These are phyloP conservation scores for Dusona sp. DNA, from an alignment of 2,888 invertebrate genomes.

Conservation along the genomic window DNA sequence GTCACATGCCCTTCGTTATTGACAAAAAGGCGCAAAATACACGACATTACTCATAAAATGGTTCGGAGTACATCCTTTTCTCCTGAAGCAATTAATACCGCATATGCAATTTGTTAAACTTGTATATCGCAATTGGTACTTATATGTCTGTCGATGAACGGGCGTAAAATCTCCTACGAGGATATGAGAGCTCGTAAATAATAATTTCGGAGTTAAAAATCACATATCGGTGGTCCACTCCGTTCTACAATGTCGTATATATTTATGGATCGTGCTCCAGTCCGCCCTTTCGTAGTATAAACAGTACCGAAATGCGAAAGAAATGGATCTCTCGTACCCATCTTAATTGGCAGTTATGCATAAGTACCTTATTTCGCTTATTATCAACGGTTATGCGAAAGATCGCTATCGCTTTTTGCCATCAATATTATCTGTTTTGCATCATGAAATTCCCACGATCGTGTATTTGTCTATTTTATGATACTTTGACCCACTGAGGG, in stretches of 20 bases:
- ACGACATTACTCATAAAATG: background rate
- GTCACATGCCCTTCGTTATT: background rate
- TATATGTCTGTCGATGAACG: slow-evolving; percentile 35
- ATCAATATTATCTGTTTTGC: background rate
- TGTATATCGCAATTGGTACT: background rate
- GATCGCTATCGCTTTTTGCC: slow-evolving; percentile 20
- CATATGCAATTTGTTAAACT: background rate
- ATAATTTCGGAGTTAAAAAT: slow-evolving; percentile 53
- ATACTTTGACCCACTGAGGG: background rate
- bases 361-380: slow-evolving; percentile 74
- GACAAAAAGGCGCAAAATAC: background rate
- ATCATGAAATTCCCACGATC: background rate
- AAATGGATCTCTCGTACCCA: slow-evolving; percentile 55
- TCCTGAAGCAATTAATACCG: background rate
- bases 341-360: slow-evolving; percentile 76
- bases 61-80: background rate
- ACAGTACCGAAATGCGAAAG: slow-evolving; percentile 59
- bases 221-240: slow-evolving; percentile 35
- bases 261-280: background rate
- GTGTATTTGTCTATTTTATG: background rate
- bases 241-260: slow-evolving; percentile 7
- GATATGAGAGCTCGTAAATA: slow-evolving; percentile 56
- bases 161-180: slow-evolving; percentile 51
- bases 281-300: slow-evolving; percentile 25
- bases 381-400: slow-evolving; percentile 62